phyloP scores from a whole-genome alignment of 2,888 invertebrate species.

The Conomelus anceps region DNA sequence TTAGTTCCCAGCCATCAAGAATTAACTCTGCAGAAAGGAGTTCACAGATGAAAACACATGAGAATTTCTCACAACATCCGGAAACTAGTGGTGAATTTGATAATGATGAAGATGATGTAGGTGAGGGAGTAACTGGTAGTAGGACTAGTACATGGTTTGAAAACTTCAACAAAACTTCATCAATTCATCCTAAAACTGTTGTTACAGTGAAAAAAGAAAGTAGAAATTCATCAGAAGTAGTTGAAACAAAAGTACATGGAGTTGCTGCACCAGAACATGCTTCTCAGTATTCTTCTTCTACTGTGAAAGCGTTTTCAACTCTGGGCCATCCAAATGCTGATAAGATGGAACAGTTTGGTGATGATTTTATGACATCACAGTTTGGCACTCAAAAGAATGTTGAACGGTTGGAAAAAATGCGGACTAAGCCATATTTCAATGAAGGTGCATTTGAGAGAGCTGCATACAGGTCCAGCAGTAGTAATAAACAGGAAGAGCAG shows the following conservation, averaged over 20 bases:
- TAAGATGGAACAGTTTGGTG: background rate
- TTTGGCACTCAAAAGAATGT: background rate
- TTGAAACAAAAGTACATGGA: background rate
- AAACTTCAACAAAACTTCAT: background rate
- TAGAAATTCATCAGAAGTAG: background rate
- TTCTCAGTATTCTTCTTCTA: background rate
- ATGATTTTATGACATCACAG: background rate
- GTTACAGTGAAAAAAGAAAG: background rate
- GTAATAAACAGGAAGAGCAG: background rate
- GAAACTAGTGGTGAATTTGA: background rate
- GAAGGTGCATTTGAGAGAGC: background rate
- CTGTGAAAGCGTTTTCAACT: background rate
- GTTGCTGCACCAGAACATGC: background rate
- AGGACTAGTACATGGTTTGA: background rate
- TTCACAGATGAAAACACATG: background rate
- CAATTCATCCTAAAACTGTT: background rate
- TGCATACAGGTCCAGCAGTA: background rate
- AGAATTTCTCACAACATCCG: background rate
- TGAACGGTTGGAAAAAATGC: background rate
- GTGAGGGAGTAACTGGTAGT: background rate
- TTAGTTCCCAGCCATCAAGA: background rate
- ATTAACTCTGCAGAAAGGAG: background rate
- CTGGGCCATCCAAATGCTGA: background rate
- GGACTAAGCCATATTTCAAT: background rate
- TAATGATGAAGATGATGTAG: background rate